Base-by-base conservation (phyloP, 2,797 vertebrate species). In the Hippopotamyrus pictus region DNA sequence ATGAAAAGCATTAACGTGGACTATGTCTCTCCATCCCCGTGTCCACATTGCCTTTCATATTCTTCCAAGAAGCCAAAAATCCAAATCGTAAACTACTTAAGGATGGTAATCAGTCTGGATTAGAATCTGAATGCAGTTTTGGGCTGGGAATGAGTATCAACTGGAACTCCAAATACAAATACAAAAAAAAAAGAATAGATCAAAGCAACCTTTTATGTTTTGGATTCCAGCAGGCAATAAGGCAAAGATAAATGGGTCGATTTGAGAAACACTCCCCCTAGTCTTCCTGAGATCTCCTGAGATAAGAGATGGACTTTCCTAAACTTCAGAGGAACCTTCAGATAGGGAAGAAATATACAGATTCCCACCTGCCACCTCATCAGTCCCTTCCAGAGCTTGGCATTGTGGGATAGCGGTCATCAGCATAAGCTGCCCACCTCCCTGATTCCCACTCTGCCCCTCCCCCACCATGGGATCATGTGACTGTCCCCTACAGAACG, bases 401-500 rank as follows among this genome's bases (percentile, higher is more conserved):
- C 17, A 86, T 69, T 86, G 46, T 69, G 48, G 44, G 54, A 86
- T 53, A 33, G 57, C 11, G 5, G 59, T 8, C 82, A 51, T 33
- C 83, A 14, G 51, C 25, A 44, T 69, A 41, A 82, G 37, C 37
- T 51, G 22, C 48, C 88, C 82, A 86, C 65, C 85, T 48, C 87
- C 33, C 59, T 7, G 50, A 25, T 12, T 88, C 33, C 50, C 37
- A 76, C n/a, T 17, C 17, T 83, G 46, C 14, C 53, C 89, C 44
- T n/a, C 19, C 69, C 53, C 79, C 65, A 17, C 69, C 69, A 37
- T 0, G 17, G 33, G 33, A 69, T 69, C 62, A 69, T 50, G 65
- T 83, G 83, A 62, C 87, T 90, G 57, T 88, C 87, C 44, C 87
- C 44, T n/a, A 46, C n/a, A 6, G 89, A 88, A 41, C 41, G 11